phyloP scores from a whole-genome alignment of 1,140 invertebrate genomes.

The Bombus pascuorum region DNA sequence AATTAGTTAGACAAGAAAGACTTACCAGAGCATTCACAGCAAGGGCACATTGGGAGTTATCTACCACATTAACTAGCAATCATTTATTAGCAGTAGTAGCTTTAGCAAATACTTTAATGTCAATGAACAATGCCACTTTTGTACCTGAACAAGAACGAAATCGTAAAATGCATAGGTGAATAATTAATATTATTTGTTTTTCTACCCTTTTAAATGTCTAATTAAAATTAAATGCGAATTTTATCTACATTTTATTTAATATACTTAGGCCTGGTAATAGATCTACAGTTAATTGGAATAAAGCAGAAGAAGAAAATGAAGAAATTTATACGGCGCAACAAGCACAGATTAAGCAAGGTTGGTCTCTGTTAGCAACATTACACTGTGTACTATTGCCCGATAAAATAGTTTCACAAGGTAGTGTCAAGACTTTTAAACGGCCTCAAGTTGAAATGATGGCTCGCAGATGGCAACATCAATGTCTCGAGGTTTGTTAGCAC shows the following conservation, averaged over 20 bases:
- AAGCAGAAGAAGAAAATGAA: constrained; percentile 90
- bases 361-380: constrained; percentile 96
- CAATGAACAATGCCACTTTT: constrained; percentile 98
- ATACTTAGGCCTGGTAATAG: constrained; percentile 75
- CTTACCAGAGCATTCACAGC: constrained; percentile 92
- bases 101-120: constrained; percentile 98
- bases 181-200: not conserved
- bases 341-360: constrained; percentile 97
- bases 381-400: constrained; percentile 98
- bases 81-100: constrained; percentile 97
- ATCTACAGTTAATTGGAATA: constrained; percentile 84
- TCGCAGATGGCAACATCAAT: constrained; percentile 98
- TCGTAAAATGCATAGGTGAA: constrained; percentile 87
- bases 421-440: constrained; percentile 92
- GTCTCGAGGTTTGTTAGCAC: constrained; percentile 90
- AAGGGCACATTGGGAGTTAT: constrained; percentile 97
- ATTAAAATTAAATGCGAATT: not conserved
- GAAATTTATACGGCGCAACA: constrained; percentile 92
- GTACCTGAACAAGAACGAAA: constrained; percentile 92
- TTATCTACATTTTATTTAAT: constrained; percentile 55
- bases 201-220: not conserved
- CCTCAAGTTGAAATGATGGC: constrained; percentile 99
- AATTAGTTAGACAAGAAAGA: constrained; percentile 89
- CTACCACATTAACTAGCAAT: constrained; percentile 96
- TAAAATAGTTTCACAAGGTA: constrained; percentile 88